phyloP scores from a whole-genome alignment of 1,140 invertebrate species.

The Drosophila parvula region DNA sequence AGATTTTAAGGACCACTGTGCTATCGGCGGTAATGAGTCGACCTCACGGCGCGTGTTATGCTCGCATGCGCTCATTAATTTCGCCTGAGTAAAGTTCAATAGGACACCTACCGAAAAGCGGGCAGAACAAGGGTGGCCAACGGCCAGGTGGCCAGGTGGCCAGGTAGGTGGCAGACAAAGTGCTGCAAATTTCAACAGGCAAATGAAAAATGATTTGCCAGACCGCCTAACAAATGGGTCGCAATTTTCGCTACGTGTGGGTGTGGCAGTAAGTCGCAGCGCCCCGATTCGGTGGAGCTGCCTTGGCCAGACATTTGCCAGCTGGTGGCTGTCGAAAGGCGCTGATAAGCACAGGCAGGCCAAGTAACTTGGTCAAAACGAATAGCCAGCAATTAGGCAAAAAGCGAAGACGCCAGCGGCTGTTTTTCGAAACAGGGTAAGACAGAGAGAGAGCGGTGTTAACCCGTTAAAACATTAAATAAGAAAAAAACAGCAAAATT shows the following conservation, averaged over 20 bases:
- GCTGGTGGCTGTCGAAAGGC: constrained; percentile 16
- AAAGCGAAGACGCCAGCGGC: constrained; percentile 30
- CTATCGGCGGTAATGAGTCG: constrained; percentile 34
- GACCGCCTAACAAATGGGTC: constrained; percentile 54
- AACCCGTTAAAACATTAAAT: constrained; percentile 8
- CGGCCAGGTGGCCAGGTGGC: background rate
- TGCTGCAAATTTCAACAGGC: constrained; percentile 70
- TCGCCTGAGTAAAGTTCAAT: constrained; percentile 76
- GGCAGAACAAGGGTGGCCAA: background rate
- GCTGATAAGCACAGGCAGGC: constrained; percentile 47
- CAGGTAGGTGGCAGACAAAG: constrained; percentile 57
- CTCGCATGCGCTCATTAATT: constrained; percentile 76
- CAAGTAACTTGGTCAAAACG: constrained; percentile 58
- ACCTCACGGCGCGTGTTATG: constrained; percentile 65
- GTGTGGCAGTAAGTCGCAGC: constrained; percentile 21
- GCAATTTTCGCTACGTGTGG: constrained; percentile 41
- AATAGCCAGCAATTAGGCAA: constrained; percentile 75
- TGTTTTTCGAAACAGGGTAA: background rate
- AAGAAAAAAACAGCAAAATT: background rate
- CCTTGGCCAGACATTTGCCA: background rate
- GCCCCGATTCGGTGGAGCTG: background rate
- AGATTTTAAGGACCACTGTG: background rate
- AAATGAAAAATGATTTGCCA: constrained; percentile 76
- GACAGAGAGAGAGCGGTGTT: background rate
- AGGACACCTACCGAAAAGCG: constrained; percentile 22